Percentiles rank a stretch among this genome's conserved stretches.
Evolutionary conservation across 2,888 invertebrate species (phyloP).

Genomic region (Bombylius discolor): DNA sequence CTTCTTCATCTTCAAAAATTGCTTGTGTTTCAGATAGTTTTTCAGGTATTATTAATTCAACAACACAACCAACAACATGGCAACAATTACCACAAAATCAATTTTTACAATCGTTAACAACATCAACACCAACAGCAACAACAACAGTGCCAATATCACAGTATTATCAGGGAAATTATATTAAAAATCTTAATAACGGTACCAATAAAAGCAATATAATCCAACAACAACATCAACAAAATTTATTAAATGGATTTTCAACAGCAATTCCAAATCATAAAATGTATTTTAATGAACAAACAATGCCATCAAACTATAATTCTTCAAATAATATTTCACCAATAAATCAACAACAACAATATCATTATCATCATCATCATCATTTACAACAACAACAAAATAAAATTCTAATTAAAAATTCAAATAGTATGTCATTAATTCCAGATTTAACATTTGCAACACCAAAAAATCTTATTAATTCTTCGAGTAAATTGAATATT

Average conservation of each 20-base stretch:
- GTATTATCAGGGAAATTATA: background rate
- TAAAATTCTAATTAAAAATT: constrained; percentile 19
- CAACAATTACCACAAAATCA: background rate
- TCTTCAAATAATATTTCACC: too few species aligned
- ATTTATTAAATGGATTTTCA: background rate
- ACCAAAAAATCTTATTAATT: constrained; percentile 27
- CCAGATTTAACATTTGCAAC: constrained; percentile 44
- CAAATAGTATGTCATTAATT: constrained; percentile 37
- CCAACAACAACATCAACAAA: background rate
- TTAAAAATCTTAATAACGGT: background rate
- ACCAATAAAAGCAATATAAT: background rate
- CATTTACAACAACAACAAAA: constrained; percentile 8
- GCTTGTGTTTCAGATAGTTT: background rate
- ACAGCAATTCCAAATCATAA: background rate
- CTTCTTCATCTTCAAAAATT: constrained; percentile 5
- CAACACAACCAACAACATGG: background rate
- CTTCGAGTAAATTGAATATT: constrained; percentile 9
- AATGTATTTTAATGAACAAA: too few species aligned
- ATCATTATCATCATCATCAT: constrained; percentile 4
- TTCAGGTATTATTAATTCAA: background rate
- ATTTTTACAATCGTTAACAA: constrained; percentile 8
- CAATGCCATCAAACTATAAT: too few species aligned
- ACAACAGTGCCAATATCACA: constrained; percentile 7
- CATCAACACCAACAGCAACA: constrained; percentile 10
- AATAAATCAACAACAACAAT: background rate